These are phyloP conservation scores for Trichopria drosophilae DNA, from an alignment of 2,888 invertebrate genomes.

Conservation along the genomic window DNA sequence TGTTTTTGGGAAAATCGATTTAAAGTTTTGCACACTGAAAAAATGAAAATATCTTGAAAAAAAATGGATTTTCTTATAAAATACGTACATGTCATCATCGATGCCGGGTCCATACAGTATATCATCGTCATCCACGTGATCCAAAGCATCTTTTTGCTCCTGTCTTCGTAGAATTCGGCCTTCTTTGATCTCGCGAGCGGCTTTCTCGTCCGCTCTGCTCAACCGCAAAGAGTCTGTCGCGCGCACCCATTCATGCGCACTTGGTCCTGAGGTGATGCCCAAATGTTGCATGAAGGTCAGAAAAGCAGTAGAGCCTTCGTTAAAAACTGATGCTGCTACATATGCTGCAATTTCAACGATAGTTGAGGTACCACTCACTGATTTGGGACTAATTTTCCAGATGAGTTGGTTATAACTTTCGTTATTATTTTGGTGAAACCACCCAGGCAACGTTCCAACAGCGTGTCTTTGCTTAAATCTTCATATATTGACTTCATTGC, in stretches of 20 bases:
- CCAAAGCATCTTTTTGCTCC: conserved; percentile 34
- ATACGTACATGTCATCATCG: conserved; percentile 17
- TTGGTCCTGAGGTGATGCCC: conserved; percentile 17
- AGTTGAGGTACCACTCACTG: conserved; percentile 18
- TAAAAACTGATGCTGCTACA: conserved; percentile 29
- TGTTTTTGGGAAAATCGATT: conserved; percentile 21
- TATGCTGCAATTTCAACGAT: conserved; percentile 33
- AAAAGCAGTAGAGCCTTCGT: conserved; percentile 30
- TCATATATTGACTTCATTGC: conserved; percentile 42
- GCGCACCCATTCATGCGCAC: conserved; percentile 19
- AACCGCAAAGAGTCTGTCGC: conserved; percentile 19
- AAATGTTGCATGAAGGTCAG: conserved; percentile 25
- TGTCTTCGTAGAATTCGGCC: conserved; percentile 29
- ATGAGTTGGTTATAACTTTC: conserved; percentile 32
- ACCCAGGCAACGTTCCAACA: conserved; percentile 41
- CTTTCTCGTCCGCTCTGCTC: conserved; percentile 22
- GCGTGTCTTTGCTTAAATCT: conserved; percentile 43
- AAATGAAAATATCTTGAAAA: not conserved
- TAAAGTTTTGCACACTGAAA: conserved; percentile 26
- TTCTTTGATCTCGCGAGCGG: conserved; percentile 20
- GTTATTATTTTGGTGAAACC: conserved; percentile 32
- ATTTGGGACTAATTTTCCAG: conserved; percentile 33
- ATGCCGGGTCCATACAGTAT: conserved; percentile 31
- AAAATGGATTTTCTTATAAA: conserved; percentile 4
- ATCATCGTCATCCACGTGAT: conserved; percentile 35